Conservation (phyloP, 2,888 invertebrate genomes). For the Lasius platythorax region DNA sequence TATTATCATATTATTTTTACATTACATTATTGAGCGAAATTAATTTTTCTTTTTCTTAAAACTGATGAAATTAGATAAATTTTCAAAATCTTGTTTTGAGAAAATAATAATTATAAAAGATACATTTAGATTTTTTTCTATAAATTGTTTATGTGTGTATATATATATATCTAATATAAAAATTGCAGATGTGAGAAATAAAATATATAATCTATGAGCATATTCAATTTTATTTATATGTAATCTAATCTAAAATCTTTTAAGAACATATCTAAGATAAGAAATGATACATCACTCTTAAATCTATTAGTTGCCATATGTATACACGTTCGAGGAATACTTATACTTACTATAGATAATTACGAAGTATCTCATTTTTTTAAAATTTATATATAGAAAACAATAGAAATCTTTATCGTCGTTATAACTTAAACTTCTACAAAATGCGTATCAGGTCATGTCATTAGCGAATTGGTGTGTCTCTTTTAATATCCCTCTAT, state of each 20-base stretch:
- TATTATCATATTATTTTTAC: no score
- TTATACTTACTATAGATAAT: no score
- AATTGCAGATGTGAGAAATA: no score
- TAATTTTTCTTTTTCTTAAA: neutral
- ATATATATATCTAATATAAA: no score
- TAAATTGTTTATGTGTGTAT: neutral
- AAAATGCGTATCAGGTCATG: neutral
- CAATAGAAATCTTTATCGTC: neutral
- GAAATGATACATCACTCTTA: neutral
- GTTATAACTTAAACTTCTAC: neutral
- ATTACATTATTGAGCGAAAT: neutral
- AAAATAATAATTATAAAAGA: neutral
- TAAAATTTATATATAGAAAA: neutral
- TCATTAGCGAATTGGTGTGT: neutral
- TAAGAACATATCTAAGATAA: neutral
- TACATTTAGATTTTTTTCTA: neutral
- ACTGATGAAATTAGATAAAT: neutral
- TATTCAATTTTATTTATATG: neutral
- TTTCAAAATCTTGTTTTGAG: neutral
- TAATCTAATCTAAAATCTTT: neutral
- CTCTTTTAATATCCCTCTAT: constrained; percentile 1
- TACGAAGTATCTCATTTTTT: neutral
- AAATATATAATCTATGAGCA: no score
- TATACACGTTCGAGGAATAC: no score
- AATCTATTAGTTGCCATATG: no score